Base-by-base conservation (phyloP, 2,888 invertebrate species). In the Limenitis camilla region DNA sequence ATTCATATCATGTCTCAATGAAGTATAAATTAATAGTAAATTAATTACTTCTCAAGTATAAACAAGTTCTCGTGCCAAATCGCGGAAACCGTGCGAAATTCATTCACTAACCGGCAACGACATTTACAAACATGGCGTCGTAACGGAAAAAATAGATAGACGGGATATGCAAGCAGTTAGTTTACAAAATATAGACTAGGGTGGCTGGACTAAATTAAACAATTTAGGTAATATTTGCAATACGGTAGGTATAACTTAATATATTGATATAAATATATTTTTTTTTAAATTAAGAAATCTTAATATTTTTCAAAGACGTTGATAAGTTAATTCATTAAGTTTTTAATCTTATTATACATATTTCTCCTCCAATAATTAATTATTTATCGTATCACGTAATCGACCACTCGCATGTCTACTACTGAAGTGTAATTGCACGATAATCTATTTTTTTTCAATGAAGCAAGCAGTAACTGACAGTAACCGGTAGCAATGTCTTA, bases 111-210 rank as follows among this genome's bases (percentile, higher is more conserved):
- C 76, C 77, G 80, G 64, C 68, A 70, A 61, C 52, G 56, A 62
- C 65, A 77, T 86, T 86, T 86, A 85, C 82, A 84, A 86, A 86
- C 81, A 86, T 74, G 69, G 73, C 70, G 66, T 64, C 68, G 58
- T 66, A 70, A 70, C 81, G 86, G 86, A 86, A 86, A 86, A 86
- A 86, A 86, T 85, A 84, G 71, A 68, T 67, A 64, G 75, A 80
- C 86, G 84, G 85, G 85, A 86, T 81, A 78, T 79, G 61, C 67
- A 61, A 54, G 66, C 64, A 64, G 55, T 71, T 71, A 74, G 85
- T 86, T 86, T 86, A 85, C 83, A 77, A 77, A 86, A 86, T 77
- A 86, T 75, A 72, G 76, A 70, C 74, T 69, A 80, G 81, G 81
- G 81, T 78, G 81, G 76, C 77, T 77, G 75, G 55, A 67, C 64